Percentiles rank a stretch among this genome's conserved stretches.
phyloP scores from a whole-genome alignment of 2,888 invertebrate genomes.

The Apodemia mormo region DNA sequence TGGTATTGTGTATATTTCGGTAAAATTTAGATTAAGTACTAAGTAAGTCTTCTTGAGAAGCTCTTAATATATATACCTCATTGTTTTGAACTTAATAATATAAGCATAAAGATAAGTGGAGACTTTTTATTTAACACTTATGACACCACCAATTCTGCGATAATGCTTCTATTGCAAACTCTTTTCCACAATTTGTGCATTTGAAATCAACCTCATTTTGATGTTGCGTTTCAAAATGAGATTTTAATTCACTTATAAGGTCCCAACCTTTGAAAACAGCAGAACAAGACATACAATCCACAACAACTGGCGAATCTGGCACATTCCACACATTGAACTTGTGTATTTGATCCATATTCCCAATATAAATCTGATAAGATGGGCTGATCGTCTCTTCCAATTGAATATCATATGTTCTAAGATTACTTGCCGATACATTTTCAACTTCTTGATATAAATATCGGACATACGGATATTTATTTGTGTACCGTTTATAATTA shows the following conservation, averaged over 20 bases:
- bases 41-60: no score
- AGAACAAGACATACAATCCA: constrained; percentile 51
- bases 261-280: constrained; percentile 35
- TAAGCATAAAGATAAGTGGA: no score
- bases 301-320: constrained; percentile 33
- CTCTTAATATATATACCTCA: no score
- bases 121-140: constrained; percentile 38
- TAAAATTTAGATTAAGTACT: no score
- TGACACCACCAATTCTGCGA: constrained; percentile 48
- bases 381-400: constrained; percentile 54
- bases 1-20: no score
- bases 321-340: background rate
- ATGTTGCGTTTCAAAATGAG: constrained; percentile 51
- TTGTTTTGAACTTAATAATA: no score
- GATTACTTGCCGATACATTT: constrained; percentile 11
- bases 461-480: constrained; percentile 50
- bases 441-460: constrained; percentile 47
- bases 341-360: background rate
- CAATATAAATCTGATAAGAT: constrained; percentile 36
- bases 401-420: constrained; percentile 48
- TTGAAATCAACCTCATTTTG: constrained; percentile 49
- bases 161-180: constrained; percentile 41
- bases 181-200: constrained; percentile 48
- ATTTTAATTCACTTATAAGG: constrained; percentile 34
- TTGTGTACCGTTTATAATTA: constrained; percentile 37